Evolutionary conservation across 2,888 invertebrate species (phyloP).

Genomic region (Callinectes sapidus): DNA sequence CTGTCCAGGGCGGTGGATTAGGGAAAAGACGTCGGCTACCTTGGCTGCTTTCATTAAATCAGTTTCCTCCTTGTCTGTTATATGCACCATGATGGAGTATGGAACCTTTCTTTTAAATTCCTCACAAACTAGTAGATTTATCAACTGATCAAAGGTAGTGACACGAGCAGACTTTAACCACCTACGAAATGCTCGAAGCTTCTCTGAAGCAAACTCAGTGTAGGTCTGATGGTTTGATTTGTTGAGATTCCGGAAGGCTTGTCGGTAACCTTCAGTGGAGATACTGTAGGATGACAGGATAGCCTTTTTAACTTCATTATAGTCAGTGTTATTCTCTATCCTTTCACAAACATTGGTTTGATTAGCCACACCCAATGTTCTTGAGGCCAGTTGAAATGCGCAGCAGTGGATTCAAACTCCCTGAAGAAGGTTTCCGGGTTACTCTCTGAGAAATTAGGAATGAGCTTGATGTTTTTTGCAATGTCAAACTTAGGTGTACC

Average conservation of each 20-base stretch:
- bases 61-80: background rate
- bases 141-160: constrained; percentile 38
- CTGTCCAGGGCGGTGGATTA: constrained; percentile 14
- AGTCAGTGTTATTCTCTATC: background rate
- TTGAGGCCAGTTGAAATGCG: constrained; percentile 13
- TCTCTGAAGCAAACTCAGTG: constrained; percentile 40
- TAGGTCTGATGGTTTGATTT: constrained; percentile 1
- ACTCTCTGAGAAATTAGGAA: background rate
- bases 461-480: constrained; percentile 9
- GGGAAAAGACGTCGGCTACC: constrained; percentile 21
- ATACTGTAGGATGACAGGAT: constrained; percentile 10
- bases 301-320: constrained; percentile 7
- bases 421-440: constrained; percentile 25
- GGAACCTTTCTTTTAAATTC: constrained; percentile 39
- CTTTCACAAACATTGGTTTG: constrained; percentile 19
- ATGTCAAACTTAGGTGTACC: background rate
- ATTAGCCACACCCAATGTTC: constrained; percentile 46
- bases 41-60: constrained; percentile 37
- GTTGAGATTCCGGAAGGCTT: background rate
- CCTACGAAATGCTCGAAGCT: background rate
- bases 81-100: constrained; percentile 10
- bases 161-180: constrained; percentile 29
- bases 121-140: constrained; percentile 18
- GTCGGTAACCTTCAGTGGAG: constrained; percentile 39
- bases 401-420: constrained; percentile 34